Evolutionary conservation across 2,797 vertebrate species (phyloP).

Genomic region (Leptatherina wallacei): DNA sequence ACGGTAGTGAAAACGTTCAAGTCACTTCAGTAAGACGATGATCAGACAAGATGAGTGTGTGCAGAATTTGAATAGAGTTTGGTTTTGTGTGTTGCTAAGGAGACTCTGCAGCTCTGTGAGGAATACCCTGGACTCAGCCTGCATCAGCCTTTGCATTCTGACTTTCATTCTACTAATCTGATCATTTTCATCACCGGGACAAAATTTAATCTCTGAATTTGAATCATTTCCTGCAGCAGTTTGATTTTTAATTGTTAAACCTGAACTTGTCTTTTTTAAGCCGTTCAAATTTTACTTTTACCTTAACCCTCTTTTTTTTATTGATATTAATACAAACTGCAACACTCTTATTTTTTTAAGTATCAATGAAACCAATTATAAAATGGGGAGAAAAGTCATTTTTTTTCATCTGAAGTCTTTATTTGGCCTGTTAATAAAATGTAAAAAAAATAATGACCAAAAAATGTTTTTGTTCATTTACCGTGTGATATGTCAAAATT

Average conservation of each 20-base stretch:
- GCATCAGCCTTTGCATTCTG: conserved; percentile 24
- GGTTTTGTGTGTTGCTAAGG: conserved; percentile 78
- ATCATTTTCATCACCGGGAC: background rate
- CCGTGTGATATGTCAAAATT: too few relatives aligned
- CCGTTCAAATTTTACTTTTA: background rate
- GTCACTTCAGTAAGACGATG: conserved; percentile 16
- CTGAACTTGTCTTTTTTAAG: background rate
- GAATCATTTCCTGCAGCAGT: background rate
- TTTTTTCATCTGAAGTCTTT: too few relatives aligned
- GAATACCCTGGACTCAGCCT: conserved; percentile 62
- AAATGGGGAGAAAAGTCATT: too few relatives aligned
- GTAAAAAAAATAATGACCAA: too few relatives aligned
- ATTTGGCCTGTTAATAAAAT: too few relatives aligned
- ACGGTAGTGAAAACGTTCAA: background rate
- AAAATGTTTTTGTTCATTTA: too few relatives aligned
- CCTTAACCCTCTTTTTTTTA: too few relatives aligned
- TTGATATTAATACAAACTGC: too few relatives aligned
- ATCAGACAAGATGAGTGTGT: conserved; percentile 43
- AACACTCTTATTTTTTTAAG: too few relatives aligned
- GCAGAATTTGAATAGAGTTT: conserved; percentile 64
- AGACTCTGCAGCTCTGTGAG: conserved; percentile 39
- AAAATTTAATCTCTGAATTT: background rate
- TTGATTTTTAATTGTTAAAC: background rate
- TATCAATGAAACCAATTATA: too few relatives aligned
- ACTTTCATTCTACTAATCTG: conserved; percentile 20